Evolutionary conservation across 2,888 invertebrate genomes (phyloP), one percentile per base, ranked within the genome.

Genomic region (Athalia circularis): DNA sequence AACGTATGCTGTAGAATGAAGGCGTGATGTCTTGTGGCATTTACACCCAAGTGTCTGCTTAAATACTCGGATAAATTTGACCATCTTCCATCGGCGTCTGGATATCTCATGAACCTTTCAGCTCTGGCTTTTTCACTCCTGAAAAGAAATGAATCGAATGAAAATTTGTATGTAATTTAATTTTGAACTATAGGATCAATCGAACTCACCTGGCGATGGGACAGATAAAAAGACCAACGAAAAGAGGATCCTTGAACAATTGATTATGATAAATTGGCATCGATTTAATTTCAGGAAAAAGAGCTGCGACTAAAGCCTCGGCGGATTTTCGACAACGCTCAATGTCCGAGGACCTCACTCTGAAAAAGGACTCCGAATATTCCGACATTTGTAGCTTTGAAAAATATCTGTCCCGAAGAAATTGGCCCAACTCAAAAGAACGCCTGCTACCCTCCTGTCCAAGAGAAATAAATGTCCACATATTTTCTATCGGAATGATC

Each of bases 371-470:
- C 7, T 29, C 59, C 4, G 81, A 78, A 43, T 82, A 81, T 57
- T 29, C 52, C 50, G n/a, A 15, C 62, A 72, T 45, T 57, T 72
- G 65, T 5, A 82, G 57, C 68, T 57, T 79, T 43, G 59, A 8
- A 7, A 78, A 79, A 64, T 82, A 82, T 72, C 54, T 78, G 6
- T 61, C 48, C 0, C 80, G 80, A 9, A 82, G 54, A 50, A 64
- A 64, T 6, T 77, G 47, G 1, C 82, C 82, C 43, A 82, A 72
- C 6, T 65, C 52, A 50, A 65, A 79, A 29, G 80, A 62, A 7
- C 77, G 78, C 4, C 61, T 77, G 13, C 80, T 77, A 61, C 81
- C 81, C 15, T 59, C 77, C 81, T 81, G n/a, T 68, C 47, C 29
- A 29, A 29, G 64, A 4, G 3, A 50, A 67, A 52, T 68, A 47